These are phyloP conservation scores for Hipparchia semele DNA, from an alignment of 2,888 invertebrate genomes.

Conservation along the genomic window DNA sequence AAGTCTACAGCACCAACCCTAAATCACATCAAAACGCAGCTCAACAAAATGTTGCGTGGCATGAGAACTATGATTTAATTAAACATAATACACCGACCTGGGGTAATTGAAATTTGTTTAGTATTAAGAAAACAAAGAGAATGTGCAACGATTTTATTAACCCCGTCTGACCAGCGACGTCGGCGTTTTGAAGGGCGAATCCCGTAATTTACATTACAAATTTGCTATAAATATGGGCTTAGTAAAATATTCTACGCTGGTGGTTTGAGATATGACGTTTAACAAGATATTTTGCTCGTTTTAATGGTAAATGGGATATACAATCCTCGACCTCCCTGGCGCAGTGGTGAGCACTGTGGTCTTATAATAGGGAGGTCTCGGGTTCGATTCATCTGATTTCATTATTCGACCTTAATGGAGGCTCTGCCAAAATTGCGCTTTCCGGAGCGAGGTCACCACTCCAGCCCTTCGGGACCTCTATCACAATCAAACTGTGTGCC, in stretches of 20 bases:
- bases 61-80: slow-evolving; percentile 75
- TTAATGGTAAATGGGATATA: background rate
- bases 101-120: slow-evolving; percentile 78
- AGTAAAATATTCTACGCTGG: slow-evolving; percentile 24
- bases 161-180: slow-evolving; percentile 52
- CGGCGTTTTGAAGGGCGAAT: slow-evolving; percentile 49
- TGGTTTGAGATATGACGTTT: slow-evolving; percentile 11
- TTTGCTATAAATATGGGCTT: slow-evolving; percentile 36
- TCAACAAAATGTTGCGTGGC: slow-evolving; percentile 55
- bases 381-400: no score
- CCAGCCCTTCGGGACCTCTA: no score
- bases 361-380: no score
- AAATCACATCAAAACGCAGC: slow-evolving; percentile 43
- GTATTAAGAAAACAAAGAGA: slow-evolving; percentile 57
- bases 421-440: no score
- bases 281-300: background rate
- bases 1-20: slow-evolving; percentile 52
- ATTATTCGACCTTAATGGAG: no score
- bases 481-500: no score
- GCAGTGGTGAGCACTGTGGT: no score
- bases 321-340: no score
- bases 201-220: slow-evolving; percentile 49
- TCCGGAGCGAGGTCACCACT: no score
- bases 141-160: slow-evolving; percentile 65
- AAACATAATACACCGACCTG: slow-evolving; percentile 70